A percentile compares a stretch with the other conserved stretches of the same genome.
phyloP scores from a whole-genome alignment of 2,888 invertebrate species.

The Meta bourneti region DNA sequence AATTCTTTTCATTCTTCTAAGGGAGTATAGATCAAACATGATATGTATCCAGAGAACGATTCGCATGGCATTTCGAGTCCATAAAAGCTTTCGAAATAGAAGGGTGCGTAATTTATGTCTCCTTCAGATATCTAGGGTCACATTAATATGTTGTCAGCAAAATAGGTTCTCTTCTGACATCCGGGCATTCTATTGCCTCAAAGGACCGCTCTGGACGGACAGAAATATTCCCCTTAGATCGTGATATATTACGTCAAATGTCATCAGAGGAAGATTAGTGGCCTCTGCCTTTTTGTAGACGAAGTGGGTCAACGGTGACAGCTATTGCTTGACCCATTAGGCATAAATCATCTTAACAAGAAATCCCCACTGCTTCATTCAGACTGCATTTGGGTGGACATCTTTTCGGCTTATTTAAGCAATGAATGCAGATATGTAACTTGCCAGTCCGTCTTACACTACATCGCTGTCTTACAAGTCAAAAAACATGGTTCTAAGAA shows the following conservation, averaged over 20 bases:
- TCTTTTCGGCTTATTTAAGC: too few species aligned
- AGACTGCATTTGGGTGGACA: too few species aligned
- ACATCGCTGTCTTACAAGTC: too few species aligned
- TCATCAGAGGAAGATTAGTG: constrained; percentile 10
- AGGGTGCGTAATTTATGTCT: too few species aligned
- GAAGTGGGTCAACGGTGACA: constrained; percentile 9
- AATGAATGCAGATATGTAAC: too few species aligned
- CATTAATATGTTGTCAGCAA: not conserved
- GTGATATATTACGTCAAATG: not conserved
- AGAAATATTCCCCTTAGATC: constrained; percentile 16
- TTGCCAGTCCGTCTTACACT: too few species aligned
- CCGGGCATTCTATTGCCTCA: not conserved
- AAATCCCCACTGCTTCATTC: not conserved
- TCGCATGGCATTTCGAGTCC: too few species aligned
- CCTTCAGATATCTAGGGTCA: not conserved
- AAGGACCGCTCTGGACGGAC: not conserved
- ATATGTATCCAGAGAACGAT: too few species aligned
- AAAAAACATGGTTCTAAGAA: too few species aligned
- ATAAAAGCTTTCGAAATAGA: too few species aligned
- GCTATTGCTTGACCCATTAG: constrained; percentile 22
- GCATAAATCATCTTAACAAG: constrained; percentile 16
- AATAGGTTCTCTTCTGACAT: not conserved
- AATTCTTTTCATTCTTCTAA: too few species aligned
- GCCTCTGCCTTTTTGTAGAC: not conserved
- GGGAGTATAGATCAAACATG: too few species aligned